Evolutionary conservation across 1,140 invertebrate species (phyloP), one percentile per base, ranked within the genome.

Genomic region (Andricus grossulariae): DNA sequence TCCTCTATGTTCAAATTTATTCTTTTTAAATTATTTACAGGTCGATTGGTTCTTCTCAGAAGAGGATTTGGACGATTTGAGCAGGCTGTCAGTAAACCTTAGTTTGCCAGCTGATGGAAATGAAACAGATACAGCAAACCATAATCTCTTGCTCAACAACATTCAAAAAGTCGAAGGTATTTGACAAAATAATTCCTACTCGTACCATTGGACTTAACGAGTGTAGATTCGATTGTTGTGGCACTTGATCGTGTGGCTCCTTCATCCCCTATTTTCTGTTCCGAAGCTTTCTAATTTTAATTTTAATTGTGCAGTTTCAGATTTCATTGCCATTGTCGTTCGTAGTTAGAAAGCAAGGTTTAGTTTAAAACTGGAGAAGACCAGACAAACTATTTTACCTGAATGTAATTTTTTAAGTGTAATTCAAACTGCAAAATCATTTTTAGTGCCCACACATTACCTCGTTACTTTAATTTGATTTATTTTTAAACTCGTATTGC

Each of bases 41-140:
- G 93, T 93, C 75, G 94, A 95, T 76, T 96, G 95, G 95, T 95
- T 95, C 91, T 96, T 96, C 87, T 93, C 93, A 78, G 94, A 94
- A 75, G 94, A 94, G 32, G 93, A 93, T 87, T 90, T 93, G 49
- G 93, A 93, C 74, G 92, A 93, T 81, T 88, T 92, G 50, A 92
- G 90, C 55, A 88, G 90, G 80, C 79, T 90, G 72, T 90, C 89
- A 77, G 87, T 90, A 39, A 88, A 88, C 77, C 83, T 88, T 21
- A 90, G 89, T 80, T 80, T 90, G 54, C 90, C 90, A 39, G 87
- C 87, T 0, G 89, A 90, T n/a, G 85, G 80, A 49, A 88, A 86
- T 71, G 91, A 92, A 73, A 82, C 85, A 50, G 91, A 92, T 77
- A 79, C 84, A 32, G 85, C 86, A 19, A 93, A 93, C 85, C 93